Conservation (phyloP, 2,113 vertebrate genomes). For the Lepus timidus region DNA sequence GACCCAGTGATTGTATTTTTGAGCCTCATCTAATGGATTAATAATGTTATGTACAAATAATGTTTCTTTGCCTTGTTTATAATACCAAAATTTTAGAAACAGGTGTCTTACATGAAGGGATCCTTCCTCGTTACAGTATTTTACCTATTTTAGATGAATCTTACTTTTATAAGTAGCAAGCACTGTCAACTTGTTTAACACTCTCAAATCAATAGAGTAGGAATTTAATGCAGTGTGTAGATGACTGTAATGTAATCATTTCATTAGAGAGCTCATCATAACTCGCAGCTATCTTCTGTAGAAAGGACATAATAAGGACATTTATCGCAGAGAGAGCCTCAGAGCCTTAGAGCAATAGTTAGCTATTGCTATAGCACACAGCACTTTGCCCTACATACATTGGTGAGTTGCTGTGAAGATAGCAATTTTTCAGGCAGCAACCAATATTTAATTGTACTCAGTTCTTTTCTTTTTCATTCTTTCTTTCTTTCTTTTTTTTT, state of each 20-base stretch:
- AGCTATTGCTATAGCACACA: neutral
- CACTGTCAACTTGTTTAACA: constrained; percentile 10
- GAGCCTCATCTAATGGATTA: neutral
- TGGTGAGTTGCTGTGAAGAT: constrained; percentile 39
- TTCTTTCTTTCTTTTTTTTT: neutral
- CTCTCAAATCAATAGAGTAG: neutral
- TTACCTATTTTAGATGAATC: constrained; percentile 3
- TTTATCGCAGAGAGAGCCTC: neutral
- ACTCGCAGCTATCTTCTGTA: neutral
- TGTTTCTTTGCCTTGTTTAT: constrained; percentile 41
- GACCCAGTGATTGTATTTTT: neutral
- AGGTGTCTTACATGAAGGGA: neutral
- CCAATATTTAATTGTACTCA: constrained; percentile 51
- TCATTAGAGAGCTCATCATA: neutral
- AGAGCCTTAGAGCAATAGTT: neutral
- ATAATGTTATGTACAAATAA: neutral
- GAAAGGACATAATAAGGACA: constrained; percentile 1
- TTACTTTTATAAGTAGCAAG: neutral
- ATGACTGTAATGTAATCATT: constrained; percentile 24
- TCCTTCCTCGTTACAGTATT: neutral
- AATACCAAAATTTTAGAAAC: constrained; percentile 30
- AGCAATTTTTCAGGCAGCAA: constrained; percentile 48
- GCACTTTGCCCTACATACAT: constrained; percentile 28
- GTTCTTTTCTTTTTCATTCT: constrained; percentile 56
- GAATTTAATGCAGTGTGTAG: constrained; percentile 15